Base-by-base conservation (phyloP, 2,888 invertebrate genomes). In the Leptura quadrifasciata region DNA sequence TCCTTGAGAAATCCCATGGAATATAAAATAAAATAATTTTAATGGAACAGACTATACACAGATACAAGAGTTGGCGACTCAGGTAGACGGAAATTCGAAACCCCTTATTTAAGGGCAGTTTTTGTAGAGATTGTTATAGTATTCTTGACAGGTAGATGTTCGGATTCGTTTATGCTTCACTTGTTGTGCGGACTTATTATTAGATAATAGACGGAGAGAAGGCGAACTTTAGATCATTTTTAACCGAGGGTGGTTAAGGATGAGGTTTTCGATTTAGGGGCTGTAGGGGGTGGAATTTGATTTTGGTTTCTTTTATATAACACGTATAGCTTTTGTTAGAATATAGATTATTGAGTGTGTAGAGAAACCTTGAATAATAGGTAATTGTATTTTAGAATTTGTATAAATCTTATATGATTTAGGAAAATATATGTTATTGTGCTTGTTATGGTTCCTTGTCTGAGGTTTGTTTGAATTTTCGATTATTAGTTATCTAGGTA, bases 181-280 rank as follows among this genome's bases (percentile, higher is more conserved):
- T 88, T 88, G 88, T 84, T 86, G 75, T 83, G 82, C 84, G 82
- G 84, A 85, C 85, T 86, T 86, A 87, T 87, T 86, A 88, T 86
- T 85, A 86, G 87, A 88, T 88, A 87, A 87, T 87, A 83, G 86
- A 85, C 82, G 85, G 82, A 81, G 79, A 79, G 81, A 82, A 79
- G 84, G 82, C 82, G 82, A 77, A 79, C 75, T 74, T 77, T 79
- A 70, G 77, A 75, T 77, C 76, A 79, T 65, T 77, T 74, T 71
- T 73, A 70, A 71, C 71, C 47, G 67, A 72, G 79, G 77, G 79
- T 78, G 82, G 82, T 82, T 83, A 75, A 74, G 81, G 82, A 81
- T 83, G 84, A 83, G 84, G 84, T 83, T 84, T 84, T 82, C 80
- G 84, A 84, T 80, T 84, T 81, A 75, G 76, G 81, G 82, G 80